Conservation (phyloP, 2,888 invertebrate species). For the Meteorus colon region DNA sequence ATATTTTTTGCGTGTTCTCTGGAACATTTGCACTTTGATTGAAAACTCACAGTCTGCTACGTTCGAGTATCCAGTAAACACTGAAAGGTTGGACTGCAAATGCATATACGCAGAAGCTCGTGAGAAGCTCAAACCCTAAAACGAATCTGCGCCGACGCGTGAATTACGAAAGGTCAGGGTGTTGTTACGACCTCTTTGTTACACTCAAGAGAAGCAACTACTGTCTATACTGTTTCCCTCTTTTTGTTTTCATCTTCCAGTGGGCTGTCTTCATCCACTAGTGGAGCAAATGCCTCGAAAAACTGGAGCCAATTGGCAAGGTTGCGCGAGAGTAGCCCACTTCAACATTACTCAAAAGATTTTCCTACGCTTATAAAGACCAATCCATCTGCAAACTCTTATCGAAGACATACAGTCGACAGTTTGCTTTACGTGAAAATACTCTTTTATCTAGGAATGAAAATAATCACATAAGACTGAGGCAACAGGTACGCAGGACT, state of each 20-base stretch:
- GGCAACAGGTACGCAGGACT: slow-evolving; percentile 52
- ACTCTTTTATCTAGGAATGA: neutral
- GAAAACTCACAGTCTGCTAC: slow-evolving; percentile 18
- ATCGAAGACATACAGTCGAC: neutral
- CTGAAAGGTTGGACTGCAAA: slow-evolving; percentile 44
- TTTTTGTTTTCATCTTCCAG: slow-evolving; percentile 20
- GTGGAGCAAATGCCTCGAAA: slow-evolving; percentile 37
- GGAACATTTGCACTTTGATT: slow-evolving; percentile 8
- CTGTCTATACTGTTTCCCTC: slow-evolving; percentile 1
- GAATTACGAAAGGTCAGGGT: slow-evolving; percentile 60
- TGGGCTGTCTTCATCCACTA: slow-evolving; percentile 19
- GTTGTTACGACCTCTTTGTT: slow-evolving; percentile 35
- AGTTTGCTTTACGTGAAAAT: neutral
- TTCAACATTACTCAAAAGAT: slow-evolving; percentile 4
- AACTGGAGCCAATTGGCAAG: slow-evolving; percentile 47
- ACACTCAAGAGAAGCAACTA: neutral
- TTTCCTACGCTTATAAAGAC: neutral
- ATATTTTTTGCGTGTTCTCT: neutral
- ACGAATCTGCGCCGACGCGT: slow-evolving; percentile 60
- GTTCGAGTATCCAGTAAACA: slow-evolving; percentile 52
- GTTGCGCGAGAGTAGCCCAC: slow-evolving; percentile 21
- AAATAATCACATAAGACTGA: neutral
- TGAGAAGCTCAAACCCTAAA: neutral
- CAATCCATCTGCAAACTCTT: neutral
- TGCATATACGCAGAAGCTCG: slow-evolving; percentile 39